A percentile compares a stretch with the other conserved stretches of the same genome.
phyloP scores from a whole-genome alignment of 1,140 invertebrate genomes.

The Latrodectus geometricus region DNA sequence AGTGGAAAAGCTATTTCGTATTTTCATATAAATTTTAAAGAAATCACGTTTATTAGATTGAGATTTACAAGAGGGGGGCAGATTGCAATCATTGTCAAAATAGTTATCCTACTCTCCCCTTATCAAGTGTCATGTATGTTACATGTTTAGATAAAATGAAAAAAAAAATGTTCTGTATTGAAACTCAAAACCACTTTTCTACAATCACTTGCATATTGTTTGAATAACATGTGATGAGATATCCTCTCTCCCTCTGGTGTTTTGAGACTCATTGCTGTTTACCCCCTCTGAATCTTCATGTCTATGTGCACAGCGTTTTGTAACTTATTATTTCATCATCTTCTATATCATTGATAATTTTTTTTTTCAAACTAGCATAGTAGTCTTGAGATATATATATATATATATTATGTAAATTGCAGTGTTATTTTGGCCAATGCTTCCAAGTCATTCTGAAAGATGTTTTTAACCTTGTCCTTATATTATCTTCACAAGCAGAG shows the following conservation, averaged over 20 bases:
- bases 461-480: constrained; percentile 53
- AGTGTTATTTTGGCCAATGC: constrained; percentile 58
- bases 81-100: constrained; percentile 53
- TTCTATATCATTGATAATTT: constrained; percentile 36
- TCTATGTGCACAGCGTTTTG: constrained; percentile 55
- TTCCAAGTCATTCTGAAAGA: constrained; percentile 37
- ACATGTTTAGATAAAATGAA: constrained; percentile 19
- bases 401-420: constrained; percentile 22
- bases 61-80: constrained; percentile 34
- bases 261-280: constrained; percentile 56
- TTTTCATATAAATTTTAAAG: constrained; percentile 49
- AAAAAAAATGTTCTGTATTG: not conserved
- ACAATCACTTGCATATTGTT: not conserved
- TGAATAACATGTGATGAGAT: not conserved
- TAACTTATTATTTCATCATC: constrained; percentile 59
- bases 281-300: constrained; percentile 38
- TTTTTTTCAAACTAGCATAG: constrained; percentile 48
- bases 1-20: constrained; percentile 32
- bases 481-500: constrained; percentile 45
- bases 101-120: constrained; percentile 22
- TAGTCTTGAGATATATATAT: constrained; percentile 18
- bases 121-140: constrained; percentile 27
- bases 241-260: not conserved
- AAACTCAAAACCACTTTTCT: not conserved
- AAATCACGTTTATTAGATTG: constrained; percentile 49